Conservation (phyloP, 2,113 vertebrate species). For the Pterocles gutturalis region DNA sequence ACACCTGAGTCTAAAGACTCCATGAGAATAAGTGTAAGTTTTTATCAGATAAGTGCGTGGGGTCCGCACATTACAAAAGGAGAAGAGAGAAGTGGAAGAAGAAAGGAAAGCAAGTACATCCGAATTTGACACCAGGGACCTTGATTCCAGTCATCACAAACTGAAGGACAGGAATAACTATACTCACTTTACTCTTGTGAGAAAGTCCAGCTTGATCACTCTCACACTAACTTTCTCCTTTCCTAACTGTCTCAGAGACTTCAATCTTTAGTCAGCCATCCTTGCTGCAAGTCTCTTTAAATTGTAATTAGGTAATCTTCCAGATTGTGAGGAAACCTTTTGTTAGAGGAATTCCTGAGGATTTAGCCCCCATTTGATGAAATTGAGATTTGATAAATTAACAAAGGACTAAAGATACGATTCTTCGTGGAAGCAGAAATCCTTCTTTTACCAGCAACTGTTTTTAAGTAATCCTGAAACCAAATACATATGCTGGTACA, state of each 20-base stretch:
- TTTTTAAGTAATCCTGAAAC: neutral
- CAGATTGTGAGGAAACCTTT: neutral
- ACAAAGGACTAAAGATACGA: accelerated
- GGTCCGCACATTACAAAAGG: neutral
- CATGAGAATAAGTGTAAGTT: neutral
- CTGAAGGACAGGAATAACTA: neutral
- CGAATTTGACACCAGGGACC: neutral
- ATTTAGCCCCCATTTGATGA: neutral
- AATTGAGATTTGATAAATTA: neutral
- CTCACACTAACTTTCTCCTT: neutral
- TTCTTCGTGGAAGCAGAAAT: neutral
- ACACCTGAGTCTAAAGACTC: neutral
- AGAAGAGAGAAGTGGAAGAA: neutral
- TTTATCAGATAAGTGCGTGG: accelerated
- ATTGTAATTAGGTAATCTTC: accelerated
- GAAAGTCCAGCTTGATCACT: accelerated
- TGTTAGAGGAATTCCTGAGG: neutral
- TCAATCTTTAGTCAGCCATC: neutral
- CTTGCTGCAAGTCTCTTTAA: neutral
- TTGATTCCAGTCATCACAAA: neutral
- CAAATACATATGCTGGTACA: neutral
- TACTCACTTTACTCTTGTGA: neutral
- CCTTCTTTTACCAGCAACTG: neutral
- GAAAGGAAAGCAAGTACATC: neutral
- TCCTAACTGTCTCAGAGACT: neutral